Percentiles rank a stretch among this genome's conserved stretches.
These are phyloP conservation scores for Clivina fossor DNA, from an alignment of 2,888 invertebrate species.

Conservation along the genomic window DNA sequence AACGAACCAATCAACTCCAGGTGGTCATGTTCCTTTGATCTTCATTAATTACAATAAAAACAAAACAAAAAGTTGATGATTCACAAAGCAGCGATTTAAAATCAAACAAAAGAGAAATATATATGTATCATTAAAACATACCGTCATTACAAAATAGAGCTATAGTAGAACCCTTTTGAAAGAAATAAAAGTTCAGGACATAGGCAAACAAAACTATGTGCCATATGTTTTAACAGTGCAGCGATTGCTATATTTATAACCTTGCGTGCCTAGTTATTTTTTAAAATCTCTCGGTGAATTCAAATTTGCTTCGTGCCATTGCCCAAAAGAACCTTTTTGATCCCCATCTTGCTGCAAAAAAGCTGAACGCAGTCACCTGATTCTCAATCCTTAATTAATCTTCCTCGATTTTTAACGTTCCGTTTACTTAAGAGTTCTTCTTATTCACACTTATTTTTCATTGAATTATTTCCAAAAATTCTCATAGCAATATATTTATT, in stretches of 20 bases:
- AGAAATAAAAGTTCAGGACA: slow-evolving; percentile 12
- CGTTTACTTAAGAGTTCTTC: slow-evolving; percentile 18
- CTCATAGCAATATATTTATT: neutral
- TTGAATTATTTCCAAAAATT: neutral
- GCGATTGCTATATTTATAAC: slow-evolving; percentile 27
- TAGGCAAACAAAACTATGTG: neutral
- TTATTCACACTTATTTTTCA: neutral
- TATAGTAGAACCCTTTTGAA: slow-evolving; percentile 28
- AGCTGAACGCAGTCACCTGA: slow-evolving; percentile 3
- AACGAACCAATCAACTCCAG: no score
- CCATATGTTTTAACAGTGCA: slow-evolving; percentile 14
- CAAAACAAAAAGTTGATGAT: no score
- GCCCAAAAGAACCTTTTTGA: slow-evolving; percentile 16
- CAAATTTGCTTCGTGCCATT: slow-evolving; percentile 27
- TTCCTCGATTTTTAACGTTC: slow-evolving; percentile 17
- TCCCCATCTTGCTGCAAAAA: slow-evolving; percentile 13
- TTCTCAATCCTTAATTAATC: slow-evolving; percentile 12
- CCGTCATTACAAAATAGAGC: slow-evolving; percentile 15
- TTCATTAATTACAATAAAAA: no score
- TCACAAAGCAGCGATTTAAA: no score
- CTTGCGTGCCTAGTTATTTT: slow-evolving; percentile 41
- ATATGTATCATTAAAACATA: no score
- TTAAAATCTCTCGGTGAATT: slow-evolving; percentile 27
- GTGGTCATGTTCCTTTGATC: no score
- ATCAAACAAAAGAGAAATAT: no score